phyloP scores from a whole-genome alignment of 2,888 invertebrate species.

The Spicauda simplicius region DNA sequence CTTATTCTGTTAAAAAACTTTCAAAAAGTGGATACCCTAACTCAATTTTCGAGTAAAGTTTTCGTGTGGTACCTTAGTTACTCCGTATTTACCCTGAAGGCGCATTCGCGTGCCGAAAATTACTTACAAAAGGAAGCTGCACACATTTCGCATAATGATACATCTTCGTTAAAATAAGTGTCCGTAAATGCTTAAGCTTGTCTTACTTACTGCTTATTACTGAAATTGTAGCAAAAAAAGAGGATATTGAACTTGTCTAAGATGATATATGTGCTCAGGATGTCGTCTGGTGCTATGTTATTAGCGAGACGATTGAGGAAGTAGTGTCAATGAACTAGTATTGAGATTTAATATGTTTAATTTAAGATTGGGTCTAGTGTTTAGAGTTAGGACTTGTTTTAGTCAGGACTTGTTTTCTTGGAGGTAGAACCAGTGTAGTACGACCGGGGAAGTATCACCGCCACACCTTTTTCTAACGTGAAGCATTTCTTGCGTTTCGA shows the following conservation, averaged over 20 bases:
- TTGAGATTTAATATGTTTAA: too few relatives aligned
- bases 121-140: slow-evolving; percentile 50
- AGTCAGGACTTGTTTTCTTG: too few relatives aligned
- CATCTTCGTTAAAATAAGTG: slow-evolving; percentile 26
- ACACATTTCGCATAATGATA: slow-evolving; percentile 31
- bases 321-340: too few relatives aligned
- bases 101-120: slow-evolving; percentile 77
- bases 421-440: too few relatives aligned
- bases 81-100: slow-evolving; percentile 53
- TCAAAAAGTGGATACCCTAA: background rate
- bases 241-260: slow-evolving; percentile 19
- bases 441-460: too few relatives aligned
- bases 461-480: too few relatives aligned
- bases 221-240: slow-evolving; percentile 8
- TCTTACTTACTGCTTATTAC: slow-evolving; percentile 24
- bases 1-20: background rate
- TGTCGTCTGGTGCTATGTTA: background rate
- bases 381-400: too few relatives aligned
- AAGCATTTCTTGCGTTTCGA: too few relatives aligned
- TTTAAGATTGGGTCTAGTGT: too few relatives aligned
- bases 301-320: too few relatives aligned
- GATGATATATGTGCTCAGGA: slow-evolving; percentile 7
- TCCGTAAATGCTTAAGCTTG: slow-evolving; percentile 30
- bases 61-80: slow-evolving; percentile 15
- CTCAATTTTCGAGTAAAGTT: slow-evolving; percentile 10